Evolutionary conservation across 2,888 invertebrate species (phyloP), one percentile per base, ranked within the genome.

Genomic region (Boloria selene): DNA sequence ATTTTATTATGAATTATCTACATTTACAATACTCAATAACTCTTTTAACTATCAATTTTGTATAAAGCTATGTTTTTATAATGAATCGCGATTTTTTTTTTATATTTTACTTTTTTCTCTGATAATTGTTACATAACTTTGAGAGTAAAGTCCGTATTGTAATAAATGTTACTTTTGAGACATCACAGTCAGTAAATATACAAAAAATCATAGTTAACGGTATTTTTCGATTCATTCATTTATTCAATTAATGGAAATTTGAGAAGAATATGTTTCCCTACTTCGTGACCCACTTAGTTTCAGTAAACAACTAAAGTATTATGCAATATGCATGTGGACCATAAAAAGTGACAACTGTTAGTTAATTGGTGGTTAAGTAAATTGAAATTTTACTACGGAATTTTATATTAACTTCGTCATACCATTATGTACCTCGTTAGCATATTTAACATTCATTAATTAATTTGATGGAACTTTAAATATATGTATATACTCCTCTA

Each of bases 361-460:
- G 18, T 56, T 56, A 56, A 56, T 45, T 56, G 56, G 22, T 22
- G 22, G 18, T 56, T 45, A 56, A 56, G n/a, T 56, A 45, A 16
- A 56, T 56, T 45, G 16, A 45, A 56, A 56, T 45, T 22, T 26
- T 16, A 26, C 56, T 22, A 13, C 45, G 45, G 22, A 56, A 45
- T 45, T 44, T 56, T 45, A 44, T 56, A 16, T 56, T 56, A 26
- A 13, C 16, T 45, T 56, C 26, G 4, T 44, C 22, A n/a, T 44
- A 45, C 26, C 45, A 56, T 56, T 26, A 45, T 45, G 16, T 45
- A 56, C 6, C n/a, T 56, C 56, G 56, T 56, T 16, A 45, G 16
- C 26, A 44, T 56, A 18, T 56, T 56, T n/a, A 56, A 22, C 45
- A 56, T 56, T 22, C 18, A 22, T 18, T 45, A 56, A 56, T 45